Percentiles rank a stretch among this genome's conserved stretches.
Evolutionary conservation across 2,113 vertebrate species (phyloP).

Genomic region (Rhagologus leucostigma): DNA sequence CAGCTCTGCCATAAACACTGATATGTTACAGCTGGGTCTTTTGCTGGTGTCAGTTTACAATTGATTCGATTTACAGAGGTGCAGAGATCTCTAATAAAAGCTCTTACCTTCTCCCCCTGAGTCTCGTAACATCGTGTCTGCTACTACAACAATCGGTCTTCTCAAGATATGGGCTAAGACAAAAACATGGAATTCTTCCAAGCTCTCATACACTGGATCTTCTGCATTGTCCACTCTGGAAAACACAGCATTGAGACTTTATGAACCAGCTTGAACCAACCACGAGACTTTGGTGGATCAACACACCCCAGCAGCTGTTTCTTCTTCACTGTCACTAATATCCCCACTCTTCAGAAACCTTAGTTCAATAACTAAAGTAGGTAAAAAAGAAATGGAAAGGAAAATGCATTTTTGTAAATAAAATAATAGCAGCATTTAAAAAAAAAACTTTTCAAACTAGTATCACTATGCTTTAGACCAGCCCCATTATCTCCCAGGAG

Average conservation of each 20-base stretch:
- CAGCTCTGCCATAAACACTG: background rate
- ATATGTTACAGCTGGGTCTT: background rate
- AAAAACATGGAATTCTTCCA: slow-evolving; percentile 98
- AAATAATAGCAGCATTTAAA: background rate
- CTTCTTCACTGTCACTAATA: background rate
- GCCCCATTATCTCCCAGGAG: background rate
- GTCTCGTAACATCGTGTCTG: slow-evolving; percentile 95
- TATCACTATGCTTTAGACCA: background rate
- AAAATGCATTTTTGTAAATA: background rate
- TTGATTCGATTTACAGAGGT: background rate
- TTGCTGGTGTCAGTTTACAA: background rate
- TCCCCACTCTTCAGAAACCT: background rate
- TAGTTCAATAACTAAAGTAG: background rate
- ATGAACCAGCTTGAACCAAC: background rate
- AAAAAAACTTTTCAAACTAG: background rate
- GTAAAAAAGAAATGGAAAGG: background rate
- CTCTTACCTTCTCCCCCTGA: slow-evolving; percentile 92
- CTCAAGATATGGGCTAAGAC: slow-evolving; percentile 93
- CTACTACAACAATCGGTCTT: slow-evolving; percentile 93
- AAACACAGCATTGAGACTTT: background rate
- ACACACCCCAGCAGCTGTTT: background rate
- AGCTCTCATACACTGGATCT: slow-evolving; percentile 95
- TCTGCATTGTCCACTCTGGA: slow-evolving; percentile 91
- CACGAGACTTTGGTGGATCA: background rate
- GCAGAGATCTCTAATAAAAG: background rate